A percentile compares a stretch with the other conserved stretches of the same genome.
Conservation (phyloP, 2,113 vertebrate genomes). For the Macrotus californicus region DNA sequence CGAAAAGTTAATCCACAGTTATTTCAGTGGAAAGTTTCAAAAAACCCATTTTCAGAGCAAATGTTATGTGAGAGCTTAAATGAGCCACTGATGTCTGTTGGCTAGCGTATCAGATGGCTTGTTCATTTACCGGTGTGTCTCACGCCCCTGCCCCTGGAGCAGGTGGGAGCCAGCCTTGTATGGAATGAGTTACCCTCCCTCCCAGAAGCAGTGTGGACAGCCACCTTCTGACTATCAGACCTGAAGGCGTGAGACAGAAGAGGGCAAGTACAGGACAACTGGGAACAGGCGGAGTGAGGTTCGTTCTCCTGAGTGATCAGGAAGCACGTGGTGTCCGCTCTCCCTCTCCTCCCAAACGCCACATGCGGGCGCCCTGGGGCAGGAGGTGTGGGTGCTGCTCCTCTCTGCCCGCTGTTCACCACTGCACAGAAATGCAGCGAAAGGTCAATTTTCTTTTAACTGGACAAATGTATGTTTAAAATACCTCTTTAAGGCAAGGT, state of each 20-base stretch:
- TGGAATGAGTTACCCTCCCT: not conserved
- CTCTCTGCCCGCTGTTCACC: not conserved
- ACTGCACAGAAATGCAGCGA: rapidly evolving
- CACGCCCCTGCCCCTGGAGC: not conserved
- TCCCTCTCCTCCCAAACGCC: not conserved
- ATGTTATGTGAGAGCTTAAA: slow-evolving; percentile 9
- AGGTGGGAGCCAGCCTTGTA: not conserved
- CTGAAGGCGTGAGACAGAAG: not conserved
- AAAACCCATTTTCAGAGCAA: slow-evolving; percentile 51
- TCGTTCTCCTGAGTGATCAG: not conserved
- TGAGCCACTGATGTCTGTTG: not conserved
- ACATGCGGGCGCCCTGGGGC: rapidly evolving
- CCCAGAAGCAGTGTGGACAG: not conserved
- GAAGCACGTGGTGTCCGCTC: not conserved
- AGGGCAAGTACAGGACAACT: not conserved
- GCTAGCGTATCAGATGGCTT: not conserved
- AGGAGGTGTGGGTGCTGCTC: rapidly evolving
- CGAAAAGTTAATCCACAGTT: slow-evolving; percentile 35
- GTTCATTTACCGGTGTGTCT: not conserved
- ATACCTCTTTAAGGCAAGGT: not conserved
- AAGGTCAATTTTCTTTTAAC: not conserved
- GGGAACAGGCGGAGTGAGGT: not conserved
- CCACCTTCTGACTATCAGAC: not conserved
- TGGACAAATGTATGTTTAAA: not conserved
- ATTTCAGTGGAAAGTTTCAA: slow-evolving; percentile 52